These are phyloP conservation scores for Eurystomus gularis DNA, from an alignment of 2,113 vertebrate genomes.

Conservation along the genomic window DNA sequence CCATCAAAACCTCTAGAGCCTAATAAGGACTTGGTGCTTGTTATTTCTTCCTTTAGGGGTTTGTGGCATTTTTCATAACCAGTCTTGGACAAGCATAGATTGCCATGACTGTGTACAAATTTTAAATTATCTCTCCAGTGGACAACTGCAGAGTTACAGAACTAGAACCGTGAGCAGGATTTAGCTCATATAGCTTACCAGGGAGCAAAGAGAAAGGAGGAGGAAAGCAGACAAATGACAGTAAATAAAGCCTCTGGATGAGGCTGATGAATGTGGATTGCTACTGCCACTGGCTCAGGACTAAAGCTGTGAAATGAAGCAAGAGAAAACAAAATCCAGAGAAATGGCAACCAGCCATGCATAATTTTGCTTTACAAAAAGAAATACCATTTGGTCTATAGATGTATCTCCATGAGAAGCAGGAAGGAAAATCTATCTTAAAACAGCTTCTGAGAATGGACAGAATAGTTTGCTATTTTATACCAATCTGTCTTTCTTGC, in stretches of 20 bases:
- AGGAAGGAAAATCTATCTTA: neutral
- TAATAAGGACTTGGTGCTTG: neutral
- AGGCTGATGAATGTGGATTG: neutral
- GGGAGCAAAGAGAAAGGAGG: neutral
- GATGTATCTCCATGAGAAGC: neutral
- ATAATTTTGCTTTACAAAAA: neutral
- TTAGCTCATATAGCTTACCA: neutral
- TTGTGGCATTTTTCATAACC: neutral
- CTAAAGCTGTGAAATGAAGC: neutral
- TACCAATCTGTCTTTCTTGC: neutral
- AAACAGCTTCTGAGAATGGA: neutral
- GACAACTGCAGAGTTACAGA: neutral
- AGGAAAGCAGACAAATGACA: neutral
- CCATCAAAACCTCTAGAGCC: neutral
- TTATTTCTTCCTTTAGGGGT: neutral
- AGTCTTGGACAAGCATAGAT: neutral
- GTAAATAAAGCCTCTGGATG: neutral
- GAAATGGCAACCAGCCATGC: neutral
- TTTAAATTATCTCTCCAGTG: neutral
- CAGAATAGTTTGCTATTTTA: neutral
- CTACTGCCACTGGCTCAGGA: neutral
- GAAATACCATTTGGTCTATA: neutral
- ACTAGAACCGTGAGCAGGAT: neutral
- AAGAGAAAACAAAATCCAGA: neutral
- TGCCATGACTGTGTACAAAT: accelerated